Evolutionary conservation across 2,888 invertebrate genomes (phyloP), one percentile per base, ranked within the genome.

Genomic region (Prenolepis imparis): DNA sequence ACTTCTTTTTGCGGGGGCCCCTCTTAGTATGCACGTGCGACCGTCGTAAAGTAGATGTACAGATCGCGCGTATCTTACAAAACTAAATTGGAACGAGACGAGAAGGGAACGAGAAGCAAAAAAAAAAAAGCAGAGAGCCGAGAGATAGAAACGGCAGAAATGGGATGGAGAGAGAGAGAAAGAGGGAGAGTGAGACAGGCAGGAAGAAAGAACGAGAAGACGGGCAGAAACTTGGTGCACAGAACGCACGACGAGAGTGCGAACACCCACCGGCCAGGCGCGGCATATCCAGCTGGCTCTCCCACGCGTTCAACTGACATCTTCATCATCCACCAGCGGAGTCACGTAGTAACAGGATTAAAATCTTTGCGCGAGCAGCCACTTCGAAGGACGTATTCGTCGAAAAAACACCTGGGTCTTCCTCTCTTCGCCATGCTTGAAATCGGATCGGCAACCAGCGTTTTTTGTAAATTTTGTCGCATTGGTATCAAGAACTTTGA

Each of bases 261-360:
- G 89, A 93, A 93, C 93, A 92, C 91, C 91, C 88, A 92, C 91
- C 89, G 87, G 88, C 86, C 78, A 84, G 89, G 86, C 89, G 88
- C 87, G 87, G 87, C 84, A 83, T 89, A 90, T 89, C 92, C 93
- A 91, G 91, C 90, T 92, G 91, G 90, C 90, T 93, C 93, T 93
- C 94, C 94, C 93, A 93, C 94, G 93, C 93, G 84, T 90, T 88
- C 90, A 88, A 89, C 89, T 90, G 92, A 94, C 93, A 91, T 93
- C 94, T 93, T 93, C 92, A 94, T 94, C 93, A 91, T 92, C 87
- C 88, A 81, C 88, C 88, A 86, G 73, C 83, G 86, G 73, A 85
- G 72, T 87, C 80, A 83, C 88, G 85, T 86, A 88, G 82, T 87
- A 89, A 87, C 86, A 86, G 84, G 86, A 91, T 90, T 90, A 83